Conservation (phyloP, 2,797 vertebrate genomes). For the Luscinia megarhynchos region DNA sequence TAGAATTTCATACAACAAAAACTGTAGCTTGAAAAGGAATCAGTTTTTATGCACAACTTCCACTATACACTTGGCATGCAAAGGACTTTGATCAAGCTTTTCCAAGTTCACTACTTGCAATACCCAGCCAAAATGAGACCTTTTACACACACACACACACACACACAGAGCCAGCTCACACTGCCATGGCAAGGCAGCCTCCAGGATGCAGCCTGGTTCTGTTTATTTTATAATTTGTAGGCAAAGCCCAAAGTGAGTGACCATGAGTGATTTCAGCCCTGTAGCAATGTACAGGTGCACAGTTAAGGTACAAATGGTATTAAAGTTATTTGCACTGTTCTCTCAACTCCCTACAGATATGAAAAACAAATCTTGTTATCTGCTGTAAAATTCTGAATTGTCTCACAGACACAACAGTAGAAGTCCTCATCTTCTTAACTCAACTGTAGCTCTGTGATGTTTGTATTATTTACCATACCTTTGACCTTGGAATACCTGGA, state of each 20-base stretch:
- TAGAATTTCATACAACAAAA: background rate
- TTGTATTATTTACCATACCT: background rate
- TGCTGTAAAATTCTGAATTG: background rate
- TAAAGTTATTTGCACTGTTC: background rate
- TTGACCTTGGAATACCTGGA: background rate
- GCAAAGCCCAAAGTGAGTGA: background rate
- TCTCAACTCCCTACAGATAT: background rate
- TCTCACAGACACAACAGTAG: background rate
- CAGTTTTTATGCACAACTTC: background rate
- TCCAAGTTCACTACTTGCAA: background rate
- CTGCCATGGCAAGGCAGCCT: fast-evolving
- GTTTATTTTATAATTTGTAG: background rate
- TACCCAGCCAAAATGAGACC: background rate
- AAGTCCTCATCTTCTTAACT: background rate
- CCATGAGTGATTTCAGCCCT: background rate
- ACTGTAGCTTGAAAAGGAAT: background rate
- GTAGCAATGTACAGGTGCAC: background rate
- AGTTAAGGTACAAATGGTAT: background rate
- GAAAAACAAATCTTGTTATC: background rate
- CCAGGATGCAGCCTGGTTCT: background rate
- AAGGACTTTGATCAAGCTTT: background rate
- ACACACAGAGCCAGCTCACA: background rate
- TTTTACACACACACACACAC: background rate
- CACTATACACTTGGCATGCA: fast-evolving
- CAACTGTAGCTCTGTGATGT: background rate